A percentile compares a stretch with the other conserved stretches of the same genome.
These are phyloP conservation scores for Harpalus rubripes DNA, from an alignment of 2,888 invertebrate species.

Conservation along the genomic window DNA sequence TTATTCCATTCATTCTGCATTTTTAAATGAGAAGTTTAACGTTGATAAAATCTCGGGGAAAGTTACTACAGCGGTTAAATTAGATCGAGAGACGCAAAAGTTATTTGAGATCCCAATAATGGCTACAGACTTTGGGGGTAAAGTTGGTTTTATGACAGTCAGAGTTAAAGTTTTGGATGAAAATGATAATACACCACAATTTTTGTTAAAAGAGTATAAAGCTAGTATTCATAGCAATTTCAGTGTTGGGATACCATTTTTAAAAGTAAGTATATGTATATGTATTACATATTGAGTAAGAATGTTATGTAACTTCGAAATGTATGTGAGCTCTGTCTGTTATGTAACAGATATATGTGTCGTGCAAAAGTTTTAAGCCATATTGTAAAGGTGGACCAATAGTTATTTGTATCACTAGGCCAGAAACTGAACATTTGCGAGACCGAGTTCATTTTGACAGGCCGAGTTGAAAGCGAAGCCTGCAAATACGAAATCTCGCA, in stretches of 20 bases:
- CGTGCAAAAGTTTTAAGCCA: too few relatives aligned
- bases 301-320: too few relatives aligned
- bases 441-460: too few relatives aligned
- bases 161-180: conserved; percentile 90
- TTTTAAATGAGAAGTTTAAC: conserved; percentile 85
- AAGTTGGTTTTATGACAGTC: conserved; percentile 86
- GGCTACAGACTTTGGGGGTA: conserved; percentile 91
- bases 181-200: conserved; percentile 91
- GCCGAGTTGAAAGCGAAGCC: too few relatives aligned
- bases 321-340: too few relatives aligned
- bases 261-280: conserved; percentile 77
- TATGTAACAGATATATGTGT: too few relatives aligned
- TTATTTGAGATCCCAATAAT: conserved; percentile 88
- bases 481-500: too few relatives aligned
- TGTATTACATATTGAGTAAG: too few relatives aligned
- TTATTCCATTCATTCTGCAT: conserved; percentile 89
- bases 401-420: too few relatives aligned
- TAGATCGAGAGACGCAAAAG: conserved; percentile 87
- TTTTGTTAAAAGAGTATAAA: conserved; percentile 88
- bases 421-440: too few relatives aligned
- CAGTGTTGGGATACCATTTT: conserved; percentile 80
- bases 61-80: conserved; percentile 81
- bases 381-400: too few relatives aligned
- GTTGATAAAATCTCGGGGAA: conserved; percentile 87
- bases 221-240: conserved; percentile 84